phyloP scores from a whole-genome alignment of 1,140 invertebrate genomes.

The Mycetomoellerius zeteki region DNA sequence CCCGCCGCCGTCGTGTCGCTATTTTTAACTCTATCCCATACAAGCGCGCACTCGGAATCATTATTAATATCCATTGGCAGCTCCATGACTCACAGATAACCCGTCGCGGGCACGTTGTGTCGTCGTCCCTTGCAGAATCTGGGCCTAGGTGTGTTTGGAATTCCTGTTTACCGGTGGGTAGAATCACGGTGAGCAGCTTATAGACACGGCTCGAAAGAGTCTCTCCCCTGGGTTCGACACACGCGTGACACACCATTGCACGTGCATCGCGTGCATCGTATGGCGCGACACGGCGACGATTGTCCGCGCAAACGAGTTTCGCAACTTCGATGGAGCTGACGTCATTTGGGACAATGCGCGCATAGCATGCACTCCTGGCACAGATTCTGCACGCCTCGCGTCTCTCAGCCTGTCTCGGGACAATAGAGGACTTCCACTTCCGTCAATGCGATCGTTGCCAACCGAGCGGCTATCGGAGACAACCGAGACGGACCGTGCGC shows the following conservation, averaged over 20 bases:
- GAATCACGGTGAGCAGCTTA: conserved; percentile 57
- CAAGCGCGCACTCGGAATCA: conserved; percentile 22
- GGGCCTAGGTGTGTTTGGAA: conserved; percentile 75
- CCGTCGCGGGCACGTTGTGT: conserved; percentile 56
- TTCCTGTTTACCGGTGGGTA: conserved; percentile 73
- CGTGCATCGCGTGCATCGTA: conserved; percentile 31
- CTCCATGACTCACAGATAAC: conserved; percentile 73
- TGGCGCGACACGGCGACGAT: conserved; percentile 62
- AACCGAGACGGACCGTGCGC: background rate
- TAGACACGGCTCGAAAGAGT: conserved; percentile 22
- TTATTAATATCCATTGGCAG: conserved; percentile 77
- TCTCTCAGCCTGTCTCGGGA: conserved; percentile 58
- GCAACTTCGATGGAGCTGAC: conserved; percentile 71
- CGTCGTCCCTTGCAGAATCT: conserved; percentile 59
- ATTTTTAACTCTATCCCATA: conserved; percentile 47
- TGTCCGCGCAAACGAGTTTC: conserved; percentile 78
- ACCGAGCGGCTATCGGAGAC: conserved; percentile 59
- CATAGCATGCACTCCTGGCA: conserved; percentile 77
- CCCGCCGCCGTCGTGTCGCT: background rate
- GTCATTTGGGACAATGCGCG: conserved; percentile 77
- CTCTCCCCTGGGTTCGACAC: background rate
- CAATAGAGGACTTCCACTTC: conserved; percentile 74
- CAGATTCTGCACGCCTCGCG: conserved; percentile 70
- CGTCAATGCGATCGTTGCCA: conserved; percentile 66
- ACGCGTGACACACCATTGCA: conserved; percentile 23